These are phyloP conservation scores for Anableps anableps DNA, from an alignment of 2,797 vertebrate species.

Conservation along the genomic window DNA sequence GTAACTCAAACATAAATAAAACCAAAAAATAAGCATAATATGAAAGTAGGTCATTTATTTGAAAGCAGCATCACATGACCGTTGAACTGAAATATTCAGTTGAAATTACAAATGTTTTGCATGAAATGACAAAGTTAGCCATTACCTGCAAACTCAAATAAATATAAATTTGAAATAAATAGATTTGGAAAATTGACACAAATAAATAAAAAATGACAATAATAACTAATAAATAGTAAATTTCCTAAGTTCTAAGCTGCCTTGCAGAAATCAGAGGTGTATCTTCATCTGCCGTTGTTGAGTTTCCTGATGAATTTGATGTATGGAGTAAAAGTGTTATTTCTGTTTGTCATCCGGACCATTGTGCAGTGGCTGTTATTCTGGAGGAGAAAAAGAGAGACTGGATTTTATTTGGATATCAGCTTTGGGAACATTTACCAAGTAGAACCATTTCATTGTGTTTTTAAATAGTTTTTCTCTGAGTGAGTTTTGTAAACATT, in stretches of 20 bases:
- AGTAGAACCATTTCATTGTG: neutral
- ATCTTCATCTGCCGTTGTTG: conserved; percentile 1
- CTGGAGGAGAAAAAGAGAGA: conserved; percentile 40
- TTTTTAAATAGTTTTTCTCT: neutral
- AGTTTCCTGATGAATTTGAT: fast-evolving
- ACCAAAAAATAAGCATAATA: conserved; percentile 6
- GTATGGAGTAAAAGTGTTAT: fast-evolving
- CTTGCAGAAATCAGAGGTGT: neutral
- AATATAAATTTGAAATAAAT: conserved; percentile 36
- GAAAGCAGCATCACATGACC: conserved; percentile 21
- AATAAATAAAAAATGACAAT: conserved; percentile 49
- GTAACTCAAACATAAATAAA: neutral
- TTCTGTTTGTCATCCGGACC: fast-evolving
- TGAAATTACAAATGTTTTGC: neutral
- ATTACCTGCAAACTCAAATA: neutral
- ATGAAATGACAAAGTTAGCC: neutral
- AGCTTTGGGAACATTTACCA: neutral
- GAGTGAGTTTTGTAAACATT: neutral
- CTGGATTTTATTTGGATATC: neutral
- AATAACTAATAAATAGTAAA: conserved; percentile 16
- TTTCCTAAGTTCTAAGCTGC: neutral
- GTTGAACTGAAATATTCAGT: conserved; percentile 14
- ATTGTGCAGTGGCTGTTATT: fast-evolving
- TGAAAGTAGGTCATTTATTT: conserved; percentile 46
- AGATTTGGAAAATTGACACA: conserved; percentile 25